A percentile compares a stretch with the other conserved stretches of the same genome.
These are phyloP conservation scores for Ranitomeya imitator DNA, from an alignment of 2,113 vertebrate species.

Conservation along the genomic window DNA sequence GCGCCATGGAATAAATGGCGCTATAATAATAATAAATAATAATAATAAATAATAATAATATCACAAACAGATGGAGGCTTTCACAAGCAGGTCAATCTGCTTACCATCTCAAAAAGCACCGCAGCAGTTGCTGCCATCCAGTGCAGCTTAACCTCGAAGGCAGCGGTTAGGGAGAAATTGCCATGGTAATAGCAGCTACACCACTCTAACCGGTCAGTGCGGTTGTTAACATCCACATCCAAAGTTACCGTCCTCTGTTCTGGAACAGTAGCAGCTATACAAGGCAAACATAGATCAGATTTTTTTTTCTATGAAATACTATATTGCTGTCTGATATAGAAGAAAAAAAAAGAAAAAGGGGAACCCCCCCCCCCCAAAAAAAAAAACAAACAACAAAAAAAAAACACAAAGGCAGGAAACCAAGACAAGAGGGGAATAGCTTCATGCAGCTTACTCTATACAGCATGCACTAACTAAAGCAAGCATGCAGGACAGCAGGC, in stretches of 20 bases:
- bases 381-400: not conserved
- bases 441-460: slow-evolving; percentile 3
- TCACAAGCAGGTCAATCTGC: slow-evolving; percentile 1
- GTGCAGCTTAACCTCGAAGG: slow-evolving; percentile 97
- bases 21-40: no score
- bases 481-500: not conserved
- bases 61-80: not conserved
- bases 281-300: not conserved
- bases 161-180: slow-evolving; percentile 87
- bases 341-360: not conserved
- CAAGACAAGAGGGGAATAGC: not conserved
- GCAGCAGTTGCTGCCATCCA: slow-evolving; percentile 98
- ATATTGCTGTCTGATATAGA: not conserved
- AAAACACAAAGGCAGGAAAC: not conserved
- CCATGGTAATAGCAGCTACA: slow-evolving; percentile 98
- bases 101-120: slow-evolving; percentile 97
- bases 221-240: slow-evolving; percentile 94
- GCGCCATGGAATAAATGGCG: no score
- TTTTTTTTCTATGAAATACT: not conserved
- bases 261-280: slow-evolving; percentile 87
- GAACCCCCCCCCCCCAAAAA: no score
- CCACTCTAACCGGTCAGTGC: slow-evolving; percentile 91
- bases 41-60: no score
- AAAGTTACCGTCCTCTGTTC: slow-evolving; percentile 95
- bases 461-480: slow-evolving; percentile 38